These are phyloP conservation scores for Chaetodon auriga DNA, from an alignment of 2,113 vertebrate genomes.

Conservation along the genomic window DNA sequence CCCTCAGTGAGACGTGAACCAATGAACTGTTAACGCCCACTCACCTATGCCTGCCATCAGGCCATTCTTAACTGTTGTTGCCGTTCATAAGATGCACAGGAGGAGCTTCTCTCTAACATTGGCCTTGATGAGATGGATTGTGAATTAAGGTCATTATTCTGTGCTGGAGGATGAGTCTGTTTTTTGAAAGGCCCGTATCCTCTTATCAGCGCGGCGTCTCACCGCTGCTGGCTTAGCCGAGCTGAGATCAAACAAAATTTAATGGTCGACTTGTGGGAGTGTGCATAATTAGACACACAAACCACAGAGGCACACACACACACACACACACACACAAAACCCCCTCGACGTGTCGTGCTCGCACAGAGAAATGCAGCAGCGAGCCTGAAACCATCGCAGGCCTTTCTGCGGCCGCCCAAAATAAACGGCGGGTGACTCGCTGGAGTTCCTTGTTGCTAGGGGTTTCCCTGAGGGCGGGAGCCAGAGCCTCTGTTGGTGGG, in stretches of 20 bases:
- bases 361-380: constrained; percentile 43
- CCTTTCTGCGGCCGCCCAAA: constrained; percentile 70
- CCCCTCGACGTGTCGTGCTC: constrained; percentile 20
- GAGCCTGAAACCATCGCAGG: constrained; percentile 53
- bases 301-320: constrained; percentile 33
- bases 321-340: constrained; percentile 1
- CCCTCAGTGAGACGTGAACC: constrained; percentile 2
- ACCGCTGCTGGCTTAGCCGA: constrained; percentile 6
- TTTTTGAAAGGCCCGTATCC: constrained; percentile 11
- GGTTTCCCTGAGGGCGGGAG: constrained; percentile 81
- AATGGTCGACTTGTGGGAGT: constrained; percentile 55
- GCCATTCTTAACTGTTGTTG: neutral
- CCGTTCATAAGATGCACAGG: neutral
- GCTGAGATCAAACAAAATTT: constrained; percentile 53
- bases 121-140: neutral
- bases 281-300: constrained; percentile 45
- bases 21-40: neutral
- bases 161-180: neutral
- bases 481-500: constrained; percentile 49
- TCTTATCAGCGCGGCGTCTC: constrained; percentile 6
- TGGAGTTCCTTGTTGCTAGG: constrained; percentile 84
- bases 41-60: neutral
- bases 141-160: neutral
- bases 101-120: neutral
- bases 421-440: constrained; percentile 70